A percentile compares a stretch with the other conserved stretches of the same genome.
phyloP scores from a whole-genome alignment of 1,140 invertebrate genomes.

The Dendrolimus kikuchii region DNA sequence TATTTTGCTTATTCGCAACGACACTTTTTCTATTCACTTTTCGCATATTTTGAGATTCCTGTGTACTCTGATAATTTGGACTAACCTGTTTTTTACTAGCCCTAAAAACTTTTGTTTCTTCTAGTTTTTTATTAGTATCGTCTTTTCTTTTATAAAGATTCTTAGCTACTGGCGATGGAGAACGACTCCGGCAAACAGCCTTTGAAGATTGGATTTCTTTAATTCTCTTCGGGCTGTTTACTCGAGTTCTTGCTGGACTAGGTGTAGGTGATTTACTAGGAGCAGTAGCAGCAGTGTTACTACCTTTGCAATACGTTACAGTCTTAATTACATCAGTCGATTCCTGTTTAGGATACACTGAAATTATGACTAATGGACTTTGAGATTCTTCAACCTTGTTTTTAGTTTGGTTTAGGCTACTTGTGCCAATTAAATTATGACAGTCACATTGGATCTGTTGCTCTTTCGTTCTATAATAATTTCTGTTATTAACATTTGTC shows the following conservation, averaged over 20 bases:
- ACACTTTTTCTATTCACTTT: too few relatives aligned
- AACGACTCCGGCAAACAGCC: conserved; percentile 2
- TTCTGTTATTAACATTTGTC: conserved; percentile 9
- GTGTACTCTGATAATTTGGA: not conserved
- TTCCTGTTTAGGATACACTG: conserved; percentile 46
- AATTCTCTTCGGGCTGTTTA: not conserved
- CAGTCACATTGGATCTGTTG: conserved; percentile 31
- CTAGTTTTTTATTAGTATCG: not conserved
- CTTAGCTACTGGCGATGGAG: conserved; percentile 11
- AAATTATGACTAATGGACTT: conserved; percentile 54
- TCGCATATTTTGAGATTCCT: too few relatives aligned
- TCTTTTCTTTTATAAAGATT: not conserved
- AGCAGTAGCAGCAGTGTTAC: not conserved
- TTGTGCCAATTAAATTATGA: conserved; percentile 7
- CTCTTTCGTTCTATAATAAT: conserved; percentile 11
- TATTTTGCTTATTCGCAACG: too few relatives aligned
- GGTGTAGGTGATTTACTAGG: not conserved
- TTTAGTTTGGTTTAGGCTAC: conserved; percentile 14
- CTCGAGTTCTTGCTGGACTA: not conserved
- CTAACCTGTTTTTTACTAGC: not conserved
- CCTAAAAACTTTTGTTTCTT: not conserved
- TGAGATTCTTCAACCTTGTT: conserved; percentile 24
- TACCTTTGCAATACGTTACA: not conserved
- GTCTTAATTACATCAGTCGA: not conserved
- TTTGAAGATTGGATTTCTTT: not conserved